Base-by-base conservation (phyloP, 2,797 vertebrate genomes). In the Crossoptilon crossoptilon region DNA sequence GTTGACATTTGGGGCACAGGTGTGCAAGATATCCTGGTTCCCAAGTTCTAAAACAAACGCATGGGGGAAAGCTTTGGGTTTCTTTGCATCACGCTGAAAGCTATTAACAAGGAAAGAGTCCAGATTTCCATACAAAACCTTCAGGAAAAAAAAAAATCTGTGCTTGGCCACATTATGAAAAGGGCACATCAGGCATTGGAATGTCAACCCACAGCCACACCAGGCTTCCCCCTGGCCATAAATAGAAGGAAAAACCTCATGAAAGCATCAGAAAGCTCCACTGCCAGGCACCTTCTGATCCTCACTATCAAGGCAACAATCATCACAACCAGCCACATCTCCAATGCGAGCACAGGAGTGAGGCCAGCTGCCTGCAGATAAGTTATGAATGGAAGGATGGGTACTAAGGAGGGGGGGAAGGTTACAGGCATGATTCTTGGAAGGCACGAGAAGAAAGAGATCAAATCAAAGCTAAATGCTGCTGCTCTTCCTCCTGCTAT, bases 11-110 rank as follows among this genome's bases (percentile, higher is more conserved):
- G 22, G 35, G 29, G n/a, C 56, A 13, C 17, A 6, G 11, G 3
- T 66, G 51, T 39, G 33, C 13, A 41, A 33, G 10, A 16, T 41
- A 2, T 5, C 6, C 27, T 39, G 37, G 15, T 27, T 62, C n/a
- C 53, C 63, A 39, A 14, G 12, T 9, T 43, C 24, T 58, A 39
- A 11, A 80, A 11, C 7, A 16, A 88, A 37, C n/a, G 46, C 31
- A 5, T 0, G 5, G 5, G 19, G 24, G 4, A 33, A 69, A 72
- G 39, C 7, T 11, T 14, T 0, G 0, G 16, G 24, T 37, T 12
- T 43, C 49, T 75, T 1, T 22, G 48, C 26, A 15, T 66, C 62
- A 23, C 10, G 5, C 71, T 2, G 4, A 58, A 44, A 27, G 33
- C 48, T 37, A 1, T n/a, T n/a, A 41, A 22, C 68, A 59, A 27